A percentile compares a stretch with the other conserved stretches of the same genome.
phyloP scores from a whole-genome alignment of 2,113 vertebrate genomes.

The Phrynocephalus versicolor region DNA sequence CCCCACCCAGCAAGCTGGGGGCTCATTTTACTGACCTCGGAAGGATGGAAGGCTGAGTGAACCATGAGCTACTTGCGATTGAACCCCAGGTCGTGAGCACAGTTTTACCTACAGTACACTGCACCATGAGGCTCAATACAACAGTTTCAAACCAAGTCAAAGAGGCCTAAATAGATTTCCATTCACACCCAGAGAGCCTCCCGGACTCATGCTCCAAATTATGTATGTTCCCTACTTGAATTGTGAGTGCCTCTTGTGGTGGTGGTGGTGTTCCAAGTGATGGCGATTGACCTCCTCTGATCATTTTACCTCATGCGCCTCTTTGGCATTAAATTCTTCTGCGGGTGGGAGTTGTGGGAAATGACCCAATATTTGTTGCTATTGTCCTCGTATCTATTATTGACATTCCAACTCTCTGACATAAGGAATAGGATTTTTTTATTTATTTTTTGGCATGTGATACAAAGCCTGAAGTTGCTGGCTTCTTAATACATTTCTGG shows the following conservation, averaged over 20 bases:
- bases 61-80: no score
- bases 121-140: no score
- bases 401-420: constrained; percentile 19
- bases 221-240: neutral
- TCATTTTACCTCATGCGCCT: constrained; percentile 17
- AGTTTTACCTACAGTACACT: no score
- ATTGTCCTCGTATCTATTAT: neutral
- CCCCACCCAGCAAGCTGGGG: no score
- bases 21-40: no score
- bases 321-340: neutral
- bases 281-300: neutral
- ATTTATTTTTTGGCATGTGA: neutral
- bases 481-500: neutral
- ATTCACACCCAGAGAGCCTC: constrained; percentile 34
- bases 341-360: neutral
- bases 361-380: neutral
- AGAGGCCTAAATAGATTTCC: neutral
- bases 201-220: constrained; percentile 1
- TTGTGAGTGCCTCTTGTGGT: neutral
- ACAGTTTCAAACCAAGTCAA: neutral
- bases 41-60: no score
- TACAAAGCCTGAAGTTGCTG: neutral
- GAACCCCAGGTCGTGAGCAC: no score
- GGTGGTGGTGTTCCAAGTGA: neutral
- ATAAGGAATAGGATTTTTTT: neutral